A percentile compares a stretch with the other conserved stretches of the same genome.
Evolutionary conservation across 2,113 vertebrate genomes (phyloP).

Genomic region (Dinomys branickii): DNA sequence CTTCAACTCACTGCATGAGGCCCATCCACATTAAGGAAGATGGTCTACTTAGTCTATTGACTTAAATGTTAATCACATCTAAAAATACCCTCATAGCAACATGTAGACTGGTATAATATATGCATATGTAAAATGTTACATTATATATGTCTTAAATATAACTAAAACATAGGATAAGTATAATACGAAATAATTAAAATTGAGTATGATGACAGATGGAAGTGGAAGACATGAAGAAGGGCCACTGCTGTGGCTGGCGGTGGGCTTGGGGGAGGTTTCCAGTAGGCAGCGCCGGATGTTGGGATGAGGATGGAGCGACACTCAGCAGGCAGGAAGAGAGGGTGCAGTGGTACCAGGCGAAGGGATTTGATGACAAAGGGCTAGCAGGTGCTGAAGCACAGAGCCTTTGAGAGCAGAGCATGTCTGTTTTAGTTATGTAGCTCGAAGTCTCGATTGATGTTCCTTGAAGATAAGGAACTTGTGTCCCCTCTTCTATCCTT

Average conservation of each 20-base stretch:
- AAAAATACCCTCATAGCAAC: background rate
- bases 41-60: background rate
- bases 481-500: background rate
- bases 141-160: background rate
- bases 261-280: background rate
- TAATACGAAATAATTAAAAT: slow-evolving; percentile 15
- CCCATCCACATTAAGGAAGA: background rate
- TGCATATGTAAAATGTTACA: background rate
- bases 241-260: background rate
- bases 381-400: background rate
- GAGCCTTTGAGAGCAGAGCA: background rate
- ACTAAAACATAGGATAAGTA: background rate
- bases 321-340: background rate
- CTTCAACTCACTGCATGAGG: background rate
- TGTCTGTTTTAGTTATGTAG: background rate
- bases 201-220: background rate
- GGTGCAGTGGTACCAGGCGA: too few relatives aligned
- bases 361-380: background rate
- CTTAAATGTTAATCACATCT: background rate
- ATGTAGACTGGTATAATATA: background rate
- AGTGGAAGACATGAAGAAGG: background rate
- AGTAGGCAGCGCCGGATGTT: background rate
- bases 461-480: background rate
- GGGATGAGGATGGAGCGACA: background rate
- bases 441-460: background rate